A percentile compares a stretch with the other conserved stretches of the same genome.
Evolutionary conservation across 2,797 vertebrate species (phyloP).

Genomic region (Leptoclinus maculatus): DNA sequence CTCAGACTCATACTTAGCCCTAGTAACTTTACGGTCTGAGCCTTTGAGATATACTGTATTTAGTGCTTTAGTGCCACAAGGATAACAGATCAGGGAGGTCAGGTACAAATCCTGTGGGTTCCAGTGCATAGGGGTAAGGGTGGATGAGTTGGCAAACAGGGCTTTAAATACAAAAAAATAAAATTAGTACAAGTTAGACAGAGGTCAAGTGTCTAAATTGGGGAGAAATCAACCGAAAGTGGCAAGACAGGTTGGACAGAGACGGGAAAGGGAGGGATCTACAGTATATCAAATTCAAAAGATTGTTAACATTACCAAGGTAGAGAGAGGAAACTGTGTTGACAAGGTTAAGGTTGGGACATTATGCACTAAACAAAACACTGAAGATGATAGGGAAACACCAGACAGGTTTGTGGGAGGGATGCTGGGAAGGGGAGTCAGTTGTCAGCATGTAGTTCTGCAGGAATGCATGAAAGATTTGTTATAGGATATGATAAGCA

Average conservation of each 20-base stretch:
- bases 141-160: background rate
- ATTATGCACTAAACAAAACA: background rate
- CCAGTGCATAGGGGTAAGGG: background rate
- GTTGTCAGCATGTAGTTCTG: background rate
- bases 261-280: background rate
- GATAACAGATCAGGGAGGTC: too few species aligned
- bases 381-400: background rate
- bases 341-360: background rate
- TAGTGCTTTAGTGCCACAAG: too few species aligned
- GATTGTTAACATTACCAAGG: background rate
- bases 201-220: background rate
- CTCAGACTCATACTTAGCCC: too few species aligned
- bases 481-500: too few species aligned
- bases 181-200: background rate
- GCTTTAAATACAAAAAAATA: background rate
- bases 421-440: background rate
- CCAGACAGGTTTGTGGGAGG: background rate
- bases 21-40: too few species aligned
- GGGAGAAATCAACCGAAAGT: background rate
- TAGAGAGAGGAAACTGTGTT: background rate
- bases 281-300: background rate
- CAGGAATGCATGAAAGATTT: too few species aligned
- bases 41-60: too few species aligned
- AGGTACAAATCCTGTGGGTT: background rate
- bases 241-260: background rate